A percentile compares a stretch with the other conserved stretches of the same genome.
Evolutionary conservation across 2,888 invertebrate species (phyloP).

Genomic region (Strigamia maritima): DNA sequence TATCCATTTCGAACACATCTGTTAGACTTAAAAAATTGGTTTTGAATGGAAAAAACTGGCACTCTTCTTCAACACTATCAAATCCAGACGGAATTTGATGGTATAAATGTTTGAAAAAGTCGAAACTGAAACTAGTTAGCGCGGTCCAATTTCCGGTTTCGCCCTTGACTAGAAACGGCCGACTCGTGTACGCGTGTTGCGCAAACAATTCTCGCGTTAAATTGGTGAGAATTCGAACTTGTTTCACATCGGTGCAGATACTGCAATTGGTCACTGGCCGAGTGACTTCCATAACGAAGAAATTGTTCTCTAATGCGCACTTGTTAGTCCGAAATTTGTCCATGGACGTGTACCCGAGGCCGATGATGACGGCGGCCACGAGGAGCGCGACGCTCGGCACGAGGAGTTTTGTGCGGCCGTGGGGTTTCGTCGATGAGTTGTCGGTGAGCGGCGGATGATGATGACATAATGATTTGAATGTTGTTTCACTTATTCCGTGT

Average conservation of each 20-base stretch:
- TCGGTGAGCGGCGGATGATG: neutral
- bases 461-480: too few relatives aligned
- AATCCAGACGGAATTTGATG: constrained; percentile 59
- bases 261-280: constrained; percentile 75
- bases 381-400: neutral
- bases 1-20: constrained; percentile 74
- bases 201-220: constrained; percentile 63
- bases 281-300: constrained; percentile 80
- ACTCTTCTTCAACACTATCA: constrained; percentile 72
- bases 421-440: neutral
- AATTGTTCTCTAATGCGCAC: constrained; percentile 78
- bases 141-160: constrained; percentile 77
- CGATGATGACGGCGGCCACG: neutral
- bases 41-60: constrained; percentile 82
- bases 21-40: constrained; percentile 71
- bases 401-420: neutral
- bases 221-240: constrained; percentile 62
- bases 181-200: constrained; percentile 71
- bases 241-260: constrained; percentile 59
- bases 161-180: constrained; percentile 74
- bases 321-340: constrained; percentile 47
- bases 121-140: constrained; percentile 53
- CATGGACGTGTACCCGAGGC: neutral
- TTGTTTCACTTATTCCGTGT: too few relatives aligned
- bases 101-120: constrained; percentile 49